Base-by-base conservation (phyloP, 2,888 invertebrate genomes). In the Noctua janthe region DNA sequence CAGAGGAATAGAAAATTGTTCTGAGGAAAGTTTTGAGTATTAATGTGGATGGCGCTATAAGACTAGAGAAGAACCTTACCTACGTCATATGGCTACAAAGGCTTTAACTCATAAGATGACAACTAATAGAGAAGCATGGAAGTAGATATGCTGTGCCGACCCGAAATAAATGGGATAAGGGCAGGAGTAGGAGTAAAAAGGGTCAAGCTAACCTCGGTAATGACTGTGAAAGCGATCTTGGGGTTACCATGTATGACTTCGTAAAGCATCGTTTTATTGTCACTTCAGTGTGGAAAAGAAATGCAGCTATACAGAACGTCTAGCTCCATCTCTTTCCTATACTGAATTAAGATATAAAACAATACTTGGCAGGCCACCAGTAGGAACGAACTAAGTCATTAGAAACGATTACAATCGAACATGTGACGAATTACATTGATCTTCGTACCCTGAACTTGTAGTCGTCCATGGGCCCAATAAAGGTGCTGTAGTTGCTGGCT, bases 391-490 rank as follows among this genome's bases (percentile, higher is more conserved):
- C 17, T 29, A 29, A 29, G 29, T 62, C 15, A 2, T 15, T 29
- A 64, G 17, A 64, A 23, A 39, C 47, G 0, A 43, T 59, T 59
- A n/a, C n/a, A 59, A n/a, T n/a, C n/a, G 11, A 59, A 59, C 11
- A 59, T 64, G 20, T 54, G 39, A 64, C 2, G 7, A 7, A n/a
- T 66, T 43, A 23, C 23, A 56, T 43, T 59, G 35, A 23, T 67
- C 81, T 91, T 91, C 91, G 92, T 96, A 98, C 98, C 94, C 98
- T 97, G 92, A 98, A 98, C 95, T 98, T 98, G 90, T 97, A 97
- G 91, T 97, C 97, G 94, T 98, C 98, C 51, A 95, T 92, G 11
- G 98, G 98, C 66, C 97, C 98, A 87, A 98, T 97, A 78, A 94
- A 96, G 15, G 94, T 94, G 84, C 97, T 96, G 86, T 97, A 97